phyloP scores from a whole-genome alignment of 1,140 invertebrate species.

The Lucilia cuprina region DNA sequence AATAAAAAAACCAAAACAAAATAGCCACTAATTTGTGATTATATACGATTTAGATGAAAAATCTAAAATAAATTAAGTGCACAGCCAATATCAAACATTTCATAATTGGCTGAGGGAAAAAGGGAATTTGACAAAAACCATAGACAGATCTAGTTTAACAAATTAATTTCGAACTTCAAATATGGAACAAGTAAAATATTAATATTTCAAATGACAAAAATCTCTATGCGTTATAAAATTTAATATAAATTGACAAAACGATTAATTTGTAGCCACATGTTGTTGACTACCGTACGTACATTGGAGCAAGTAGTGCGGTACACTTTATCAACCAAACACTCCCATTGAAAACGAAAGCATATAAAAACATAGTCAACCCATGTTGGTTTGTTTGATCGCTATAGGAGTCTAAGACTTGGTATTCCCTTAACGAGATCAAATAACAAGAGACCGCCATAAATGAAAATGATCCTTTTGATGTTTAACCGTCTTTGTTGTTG shows the following conservation, averaged over 20 bases:
- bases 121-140: too few species aligned
- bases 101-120: too few species aligned
- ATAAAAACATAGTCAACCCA: neutral
- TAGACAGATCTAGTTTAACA: too few species aligned
- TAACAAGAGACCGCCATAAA: conserved; percentile 14
- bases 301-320: too few species aligned
- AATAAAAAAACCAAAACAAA: neutral
- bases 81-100: too few species aligned
- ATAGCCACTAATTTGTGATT: neutral
- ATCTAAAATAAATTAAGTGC: neutral
- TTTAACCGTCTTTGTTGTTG: neutral
- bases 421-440: conserved; percentile 32
- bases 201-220: too few species aligned
- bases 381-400: neutral
- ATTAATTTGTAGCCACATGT: conserved; percentile 28
- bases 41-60: neutral
- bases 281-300: neutral
- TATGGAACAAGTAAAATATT: too few species aligned
- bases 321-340: too few species aligned
- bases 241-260: conserved; percentile 18
- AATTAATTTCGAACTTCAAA: too few species aligned
- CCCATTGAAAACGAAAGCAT: neutral
- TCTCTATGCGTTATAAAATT: neutral
- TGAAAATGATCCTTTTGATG: conserved; percentile 29
- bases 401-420: conserved; percentile 15